Evolutionary conservation across 2,113 vertebrate species (phyloP).

Genomic region (Baryphthengus martii): DNA sequence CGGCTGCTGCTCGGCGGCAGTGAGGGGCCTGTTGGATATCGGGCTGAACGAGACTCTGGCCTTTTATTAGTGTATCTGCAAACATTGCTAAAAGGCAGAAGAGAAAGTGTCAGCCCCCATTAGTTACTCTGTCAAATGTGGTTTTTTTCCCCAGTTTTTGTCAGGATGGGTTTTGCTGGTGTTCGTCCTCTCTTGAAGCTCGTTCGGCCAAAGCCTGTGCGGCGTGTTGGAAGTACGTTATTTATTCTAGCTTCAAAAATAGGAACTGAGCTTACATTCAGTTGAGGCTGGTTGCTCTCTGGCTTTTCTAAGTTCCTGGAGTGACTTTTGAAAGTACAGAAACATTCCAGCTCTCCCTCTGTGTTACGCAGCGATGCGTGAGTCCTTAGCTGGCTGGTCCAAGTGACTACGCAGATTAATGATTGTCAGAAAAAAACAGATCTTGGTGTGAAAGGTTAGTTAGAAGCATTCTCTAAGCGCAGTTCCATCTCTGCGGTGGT

Average conservation of each 20-base stretch:
- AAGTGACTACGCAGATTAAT: background rate
- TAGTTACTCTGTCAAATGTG: background rate
- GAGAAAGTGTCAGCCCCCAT: background rate
- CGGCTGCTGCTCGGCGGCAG: background rate
- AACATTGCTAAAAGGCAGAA: background rate
- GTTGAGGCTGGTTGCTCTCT: background rate
- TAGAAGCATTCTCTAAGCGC: background rate
- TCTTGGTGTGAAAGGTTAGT: constrained; percentile 5
- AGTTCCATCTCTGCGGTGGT: background rate
- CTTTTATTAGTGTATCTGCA: background rate
- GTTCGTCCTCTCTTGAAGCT: background rate
- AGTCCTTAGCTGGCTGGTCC: background rate
- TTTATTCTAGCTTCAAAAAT: background rate
- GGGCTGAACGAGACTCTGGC: background rate
- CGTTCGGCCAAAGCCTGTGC: background rate
- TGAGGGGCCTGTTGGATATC: background rate
- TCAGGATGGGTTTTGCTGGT: background rate
- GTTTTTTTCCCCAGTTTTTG: background rate
- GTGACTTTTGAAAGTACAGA: background rate
- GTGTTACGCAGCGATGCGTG: background rate
- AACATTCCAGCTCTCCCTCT: background rate
- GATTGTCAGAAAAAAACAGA: background rate
- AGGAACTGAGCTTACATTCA: accelerated
- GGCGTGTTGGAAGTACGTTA: background rate
- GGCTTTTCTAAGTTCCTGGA: background rate